These are phyloP conservation scores for Mus spicilegus DNA, from an alignment of 2,113 vertebrate species.

Conservation along the genomic window DNA sequence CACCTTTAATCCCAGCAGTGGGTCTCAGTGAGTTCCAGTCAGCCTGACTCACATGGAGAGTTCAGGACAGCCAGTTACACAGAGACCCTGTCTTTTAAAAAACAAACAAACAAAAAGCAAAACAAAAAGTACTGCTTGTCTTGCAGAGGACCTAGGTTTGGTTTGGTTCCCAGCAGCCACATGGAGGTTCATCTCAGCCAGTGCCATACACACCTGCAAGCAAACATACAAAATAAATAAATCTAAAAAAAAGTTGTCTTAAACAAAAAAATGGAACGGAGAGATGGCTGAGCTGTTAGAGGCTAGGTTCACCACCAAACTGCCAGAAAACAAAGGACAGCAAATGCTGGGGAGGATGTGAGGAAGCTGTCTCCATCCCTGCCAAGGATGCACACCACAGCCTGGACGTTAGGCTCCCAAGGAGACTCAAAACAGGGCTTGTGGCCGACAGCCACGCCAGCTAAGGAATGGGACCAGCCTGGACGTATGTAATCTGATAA, in stretches of 20 bases:
- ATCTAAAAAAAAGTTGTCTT: not conserved
- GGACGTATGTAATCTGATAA: not conserved
- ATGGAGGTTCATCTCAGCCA: too few relatives aligned
- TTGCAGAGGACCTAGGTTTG: too few relatives aligned
- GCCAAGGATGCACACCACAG: accelerated
- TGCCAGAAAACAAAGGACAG: not conserved
- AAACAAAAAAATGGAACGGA: not conserved
- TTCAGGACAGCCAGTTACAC: too few relatives aligned
- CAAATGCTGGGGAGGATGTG: not conserved
- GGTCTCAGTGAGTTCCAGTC: too few relatives aligned
- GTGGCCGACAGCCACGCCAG: not conserved
- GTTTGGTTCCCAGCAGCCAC: too few relatives aligned
- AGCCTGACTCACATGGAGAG: too few relatives aligned
- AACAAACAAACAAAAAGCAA: too few relatives aligned
- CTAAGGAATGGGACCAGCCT: not conserved
- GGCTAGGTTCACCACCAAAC: not conserved
- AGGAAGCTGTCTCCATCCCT: not conserved
- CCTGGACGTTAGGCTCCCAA: not conserved
- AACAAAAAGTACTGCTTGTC: too few relatives aligned
- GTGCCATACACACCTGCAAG: not conserved
- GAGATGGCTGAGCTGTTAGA: not conserved
- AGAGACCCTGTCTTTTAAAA: too few relatives aligned
- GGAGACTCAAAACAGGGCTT: not conserved
- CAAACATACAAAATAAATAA: not conserved
- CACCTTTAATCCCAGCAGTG: too few relatives aligned